Evolutionary conservation across 2,797 vertebrate genomes (phyloP), one percentile per base, ranked within the genome.

Genomic region (Microctenopoma stevenorrisi): DNA sequence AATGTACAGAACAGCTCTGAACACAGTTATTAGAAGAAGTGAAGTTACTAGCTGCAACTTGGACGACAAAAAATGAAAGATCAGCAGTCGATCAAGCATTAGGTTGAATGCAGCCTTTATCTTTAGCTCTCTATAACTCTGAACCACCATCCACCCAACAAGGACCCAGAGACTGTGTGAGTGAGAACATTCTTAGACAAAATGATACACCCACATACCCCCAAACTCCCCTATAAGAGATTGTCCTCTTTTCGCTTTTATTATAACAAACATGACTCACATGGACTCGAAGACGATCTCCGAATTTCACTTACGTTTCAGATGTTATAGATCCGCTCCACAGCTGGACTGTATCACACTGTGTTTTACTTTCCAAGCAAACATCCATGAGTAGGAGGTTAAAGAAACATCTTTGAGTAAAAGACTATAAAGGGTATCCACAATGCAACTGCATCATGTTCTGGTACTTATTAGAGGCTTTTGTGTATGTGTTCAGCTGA

Each of bases 381-480:
- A 38, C 13, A 16, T 33, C 4, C 25, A 14, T 47, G 1, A 38
- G 55, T n/a, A 35, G 33, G 46, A 46, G 5, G 25, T 30, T 43
- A 14, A 35, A 60, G 35, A 52, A 1, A 35, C 30, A 28, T 4
- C 4, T 72, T 50, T 40, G 51, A 16, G 1, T 42, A 10, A 48
- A 14, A 44, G 46, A 55, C 10, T 14, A 18, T 10, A 22, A 33
- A 60, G 43, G 7, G 50, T 72, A 64, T 63, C 18, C 40, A 73
- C 50, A 84, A 58, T 64, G 77, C 68, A 61, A 28, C 30, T 46
- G 35, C 75, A 79, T 73, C 59, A 52, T 62, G 66, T 66, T 57
- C 43, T 43, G 62, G 11, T 60, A 60, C 40, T 48, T 49, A 46
- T 40, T 66, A 16, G 33, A 35, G 55, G 28, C 48, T 77, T 61